Conservation (phyloP, 2,797 vertebrate genomes). For the Bryconaethiops microstoma region DNA sequence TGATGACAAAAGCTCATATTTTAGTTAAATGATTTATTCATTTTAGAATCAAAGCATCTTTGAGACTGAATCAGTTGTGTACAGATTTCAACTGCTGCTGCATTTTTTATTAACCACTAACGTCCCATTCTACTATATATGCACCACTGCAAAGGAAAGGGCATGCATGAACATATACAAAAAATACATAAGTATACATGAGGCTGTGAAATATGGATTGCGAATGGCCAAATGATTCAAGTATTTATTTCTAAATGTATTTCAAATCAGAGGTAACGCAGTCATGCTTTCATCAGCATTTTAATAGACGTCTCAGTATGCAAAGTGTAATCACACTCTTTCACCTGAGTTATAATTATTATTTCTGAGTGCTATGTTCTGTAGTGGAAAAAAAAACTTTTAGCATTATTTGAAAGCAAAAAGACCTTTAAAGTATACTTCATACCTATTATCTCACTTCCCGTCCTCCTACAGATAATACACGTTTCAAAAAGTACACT, state of each 20-base stretch:
- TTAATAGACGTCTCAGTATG: not conserved
- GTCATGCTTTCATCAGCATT: slow-evolving; percentile 11
- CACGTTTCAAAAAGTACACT: slow-evolving; percentile 12
- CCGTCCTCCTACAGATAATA: not conserved
- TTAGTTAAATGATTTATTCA: too few species aligned
- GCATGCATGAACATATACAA: too few species aligned
- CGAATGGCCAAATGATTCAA: not conserved
- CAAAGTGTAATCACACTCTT: not conserved
- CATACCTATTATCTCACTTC: not conserved
- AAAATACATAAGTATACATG: too few species aligned
- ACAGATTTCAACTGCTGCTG: too few species aligned
- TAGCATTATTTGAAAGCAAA: not conserved
- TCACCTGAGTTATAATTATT: not conserved
- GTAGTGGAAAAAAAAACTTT: not conserved
- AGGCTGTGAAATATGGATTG: too few species aligned
- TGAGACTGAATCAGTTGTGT: too few species aligned
- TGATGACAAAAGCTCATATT: too few species aligned
- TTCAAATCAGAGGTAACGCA: not conserved
- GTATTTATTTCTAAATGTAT: not conserved
- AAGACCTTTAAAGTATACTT: not conserved
- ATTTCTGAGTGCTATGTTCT: not conserved
- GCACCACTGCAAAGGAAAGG: too few species aligned
- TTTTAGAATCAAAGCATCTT: too few species aligned
- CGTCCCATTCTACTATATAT: too few species aligned
- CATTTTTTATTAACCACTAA: too few species aligned